A percentile compares a stretch with the other conserved stretches of the same genome.
These are phyloP conservation scores for Nerophis ophidion DNA, from an alignment of 2,113 vertebrate species.

Conservation along the genomic window DNA sequence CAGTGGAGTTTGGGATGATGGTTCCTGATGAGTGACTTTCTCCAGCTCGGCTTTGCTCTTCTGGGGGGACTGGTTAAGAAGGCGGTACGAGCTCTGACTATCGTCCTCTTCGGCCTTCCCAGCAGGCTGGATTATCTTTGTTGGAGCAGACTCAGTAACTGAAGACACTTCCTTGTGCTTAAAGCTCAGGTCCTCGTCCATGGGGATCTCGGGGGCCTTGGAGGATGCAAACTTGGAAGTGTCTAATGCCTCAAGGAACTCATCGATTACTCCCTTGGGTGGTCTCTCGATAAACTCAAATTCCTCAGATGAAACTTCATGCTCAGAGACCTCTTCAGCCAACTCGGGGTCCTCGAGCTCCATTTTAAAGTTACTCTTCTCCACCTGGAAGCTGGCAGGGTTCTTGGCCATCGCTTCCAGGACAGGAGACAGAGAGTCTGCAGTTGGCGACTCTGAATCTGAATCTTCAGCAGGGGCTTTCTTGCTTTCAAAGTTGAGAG, in stretches of 20 bases:
- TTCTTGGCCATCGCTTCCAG: conserved; percentile 72
- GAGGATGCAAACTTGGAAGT: conserved; percentile 60
- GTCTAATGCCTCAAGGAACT: conserved; percentile 73
- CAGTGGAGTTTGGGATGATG: conserved; percentile 25
- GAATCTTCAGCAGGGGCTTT: conserved; percentile 56
- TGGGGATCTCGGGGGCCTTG: conserved; percentile 53
- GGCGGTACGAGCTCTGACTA: conserved; percentile 54
- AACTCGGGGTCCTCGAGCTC: conserved; percentile 59
- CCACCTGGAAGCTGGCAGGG: conserved; percentile 66
- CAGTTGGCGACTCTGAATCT: conserved; percentile 69
- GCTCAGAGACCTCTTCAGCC: conserved; percentile 67
- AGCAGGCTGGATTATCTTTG: not conserved
- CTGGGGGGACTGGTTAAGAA: conserved; percentile 59
- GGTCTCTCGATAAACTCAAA: conserved; percentile 76
- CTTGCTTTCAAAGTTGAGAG: conserved; percentile 52
- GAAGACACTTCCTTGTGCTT: conserved; percentile 24
- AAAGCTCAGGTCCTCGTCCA: conserved; percentile 61
- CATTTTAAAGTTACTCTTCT: conserved; percentile 42
- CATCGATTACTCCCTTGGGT: conserved; percentile 66
- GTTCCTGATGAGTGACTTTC: conserved; percentile 45
- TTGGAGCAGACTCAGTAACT: not conserved
- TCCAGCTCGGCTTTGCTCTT: conserved; percentile 68
- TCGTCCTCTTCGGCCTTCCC: conserved; percentile 33
- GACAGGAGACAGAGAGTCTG: conserved; percentile 73
- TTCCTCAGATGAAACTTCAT: conserved; percentile 73